Base-by-base conservation (phyloP, 1,140 invertebrate species). In the Zaprionus ghesquierei region DNA sequence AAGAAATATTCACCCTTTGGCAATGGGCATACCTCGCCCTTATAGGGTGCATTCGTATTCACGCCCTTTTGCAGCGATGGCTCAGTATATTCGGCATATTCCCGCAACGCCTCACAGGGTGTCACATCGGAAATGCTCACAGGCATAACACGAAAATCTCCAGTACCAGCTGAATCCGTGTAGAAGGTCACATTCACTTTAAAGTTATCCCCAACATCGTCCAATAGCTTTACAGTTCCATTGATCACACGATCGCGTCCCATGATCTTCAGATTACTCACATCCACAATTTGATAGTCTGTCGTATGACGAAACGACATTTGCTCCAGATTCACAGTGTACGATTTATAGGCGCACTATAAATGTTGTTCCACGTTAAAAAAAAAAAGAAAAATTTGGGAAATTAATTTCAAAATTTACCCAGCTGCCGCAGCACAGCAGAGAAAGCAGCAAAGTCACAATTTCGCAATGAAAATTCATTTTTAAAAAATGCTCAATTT, bases 161-260 rank as follows among this genome's bases (percentile, higher is more conserved):
- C 61, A 31, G 35, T 54, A 3, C 50, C 49, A 20, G 5, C 8
- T 15, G 61, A 3, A 38, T 63, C 61, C 3, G 5, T 44, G 10
- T 46, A 46, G 41, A 46, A 22, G 9, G 10, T 33, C 1, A 53
- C 12, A 5, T 35, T 35, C 15, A 54, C 5, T 54, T 9, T 10
- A 38, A 22, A 54, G 18, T 63, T 25, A n/a, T 27, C 12, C 18
- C 27, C 61, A 0, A 63, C 0, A 44, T 63, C 50, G n/a, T 54
- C 50, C 0, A 29, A 41, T 9, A 63, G 0, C 2, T 29, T 31
- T 0, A 54, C 18, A 8, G 61, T 29, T 54, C 61, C 61, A 63
- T 63, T 63, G 12, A 63, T 20, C 2, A 63, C 22, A n/a, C 61
- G 61, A 41, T 63, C 4, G 3, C 50, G 31, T 15, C 61, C 61